Base-by-base conservation (phyloP, 2,888 invertebrate species). In the Hanleya hanleyi region DNA sequence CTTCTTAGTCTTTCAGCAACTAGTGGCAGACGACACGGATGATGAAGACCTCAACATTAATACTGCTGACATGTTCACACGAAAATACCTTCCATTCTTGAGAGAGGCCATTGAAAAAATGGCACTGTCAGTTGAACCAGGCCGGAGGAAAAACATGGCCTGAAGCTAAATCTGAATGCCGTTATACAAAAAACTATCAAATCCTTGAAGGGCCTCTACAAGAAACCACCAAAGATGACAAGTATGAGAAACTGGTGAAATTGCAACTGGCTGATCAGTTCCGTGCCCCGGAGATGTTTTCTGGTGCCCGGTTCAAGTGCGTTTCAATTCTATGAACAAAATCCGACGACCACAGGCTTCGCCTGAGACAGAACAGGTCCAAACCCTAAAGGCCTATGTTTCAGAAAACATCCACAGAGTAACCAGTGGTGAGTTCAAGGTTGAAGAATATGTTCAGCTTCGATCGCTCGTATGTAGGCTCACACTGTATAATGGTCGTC, bases 401-500 rank as follows among this genome's bases (percentile, higher is more conserved):
- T n/a, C n/a, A n/a, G n/a, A n/a, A n/a, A n/a, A n/a, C n/a, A n/a
- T n/a, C n/a, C n/a, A n/a, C n/a, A n/a, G n/a, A 26, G 35, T 67
- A 64, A n/a, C 33, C 62, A 9, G 12, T 32, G n/a, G n/a, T n/a
- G n/a, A n/a, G n/a, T n/a, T n/a, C n/a, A 36, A 38, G n/a, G 15
- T 62, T 29, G 26, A 50, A 15, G 29, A 49, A 9, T 77, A 77
- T 36, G 33, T 70, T 36, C 70, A 68, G 72, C 49, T 75, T 1
- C 66, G 77, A 33, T 70, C 70, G 37, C 47, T 75, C 18, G 77
- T 75, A 22, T 51, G 61, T n/a, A 32, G 76, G 12, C 66, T 77
- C 18, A 77, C 77, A 7, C 51, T 77, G 12, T 76, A 67, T 47
- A 77, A 77, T 50, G 77, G 70, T 9, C 49, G 77, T 47, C 41